Percentiles rank a stretch among this genome's conserved stretches.
Evolutionary conservation across 1,140 invertebrate species (phyloP).

Genomic region (Caerostris extrusa): DNA sequence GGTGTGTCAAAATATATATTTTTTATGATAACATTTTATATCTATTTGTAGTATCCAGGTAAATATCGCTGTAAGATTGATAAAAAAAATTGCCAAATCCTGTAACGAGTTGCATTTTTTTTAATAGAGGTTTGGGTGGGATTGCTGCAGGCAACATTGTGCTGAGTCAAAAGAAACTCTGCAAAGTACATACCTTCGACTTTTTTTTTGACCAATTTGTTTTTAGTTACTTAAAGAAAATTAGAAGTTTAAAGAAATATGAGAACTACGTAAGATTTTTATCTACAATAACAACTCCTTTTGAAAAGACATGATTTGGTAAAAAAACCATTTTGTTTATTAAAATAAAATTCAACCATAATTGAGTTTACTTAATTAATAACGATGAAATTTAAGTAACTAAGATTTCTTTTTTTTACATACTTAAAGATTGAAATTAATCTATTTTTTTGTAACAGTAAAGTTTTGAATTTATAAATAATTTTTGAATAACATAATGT

Average conservation of each 20-base stretch:
- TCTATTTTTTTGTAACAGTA: no score
- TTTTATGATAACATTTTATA: not conserved
- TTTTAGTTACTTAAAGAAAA: not conserved
- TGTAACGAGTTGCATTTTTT: not conserved
- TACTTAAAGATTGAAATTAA: no score
- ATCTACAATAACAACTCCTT: no score
- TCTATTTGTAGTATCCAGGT: constrained; percentile 4
- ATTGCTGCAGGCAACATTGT: not conserved
- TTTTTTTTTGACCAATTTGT: not conserved
- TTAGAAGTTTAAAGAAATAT: not conserved
- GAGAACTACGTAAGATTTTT: no score
- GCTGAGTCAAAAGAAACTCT: not conserved
- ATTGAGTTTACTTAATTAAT: no score
- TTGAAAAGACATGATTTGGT: no score
- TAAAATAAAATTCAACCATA: no score
- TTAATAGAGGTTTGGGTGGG: not conserved
- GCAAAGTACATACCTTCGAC: not conserved
- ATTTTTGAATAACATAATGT: no score
- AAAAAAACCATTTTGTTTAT: no score
- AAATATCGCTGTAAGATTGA: not conserved
- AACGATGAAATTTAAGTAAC: no score
- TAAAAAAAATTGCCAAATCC: constrained; percentile 15
- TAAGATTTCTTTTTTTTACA: no score
- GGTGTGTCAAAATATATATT: not conserved
- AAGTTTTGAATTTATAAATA: no score